Conservation (phyloP, 2,113 vertebrate genomes). For the Uria aalge region DNA sequence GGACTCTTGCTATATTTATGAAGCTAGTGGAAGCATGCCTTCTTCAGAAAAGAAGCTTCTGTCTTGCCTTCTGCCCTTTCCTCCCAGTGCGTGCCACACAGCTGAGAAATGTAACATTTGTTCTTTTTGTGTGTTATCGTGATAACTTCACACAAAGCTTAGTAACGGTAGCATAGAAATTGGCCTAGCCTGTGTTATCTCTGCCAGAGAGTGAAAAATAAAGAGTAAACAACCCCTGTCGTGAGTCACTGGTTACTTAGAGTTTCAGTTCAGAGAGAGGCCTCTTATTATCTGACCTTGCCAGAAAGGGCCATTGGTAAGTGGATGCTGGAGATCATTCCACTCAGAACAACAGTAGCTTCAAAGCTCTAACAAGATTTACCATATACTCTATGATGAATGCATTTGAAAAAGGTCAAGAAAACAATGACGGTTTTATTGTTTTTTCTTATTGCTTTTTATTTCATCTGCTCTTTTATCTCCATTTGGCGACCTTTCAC, state of each 20-base stretch:
- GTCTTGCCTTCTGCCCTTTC: not conserved
- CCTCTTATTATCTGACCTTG: conserved; percentile 56
- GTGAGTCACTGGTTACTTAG: not conserved
- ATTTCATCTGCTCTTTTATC: conserved; percentile 76
- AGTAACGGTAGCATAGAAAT: not conserved
- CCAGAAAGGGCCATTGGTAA: conserved; percentile 27
- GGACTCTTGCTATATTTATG: not conserved
- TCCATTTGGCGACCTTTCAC: conserved; percentile 76
- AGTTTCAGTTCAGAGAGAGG: conserved; percentile 45
- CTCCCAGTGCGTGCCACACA: not conserved
- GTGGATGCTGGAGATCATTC: conserved; percentile 58
- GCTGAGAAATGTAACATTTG: not conserved
- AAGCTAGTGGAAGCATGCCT: not conserved
- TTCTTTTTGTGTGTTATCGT: not conserved
- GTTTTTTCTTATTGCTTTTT: conserved; percentile 71
- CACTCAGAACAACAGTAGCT: conserved; percentile 2
- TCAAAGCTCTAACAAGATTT: conserved; percentile 68
- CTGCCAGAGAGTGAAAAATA: not conserved
- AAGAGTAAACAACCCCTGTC: not conserved
- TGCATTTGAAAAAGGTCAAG: conserved; percentile 73
- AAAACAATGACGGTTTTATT: conserved; percentile 71
- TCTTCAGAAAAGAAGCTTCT: not conserved
- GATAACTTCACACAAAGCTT: not conserved
- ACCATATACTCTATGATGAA: conserved; percentile 47
- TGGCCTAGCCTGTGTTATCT: not conserved